These are phyloP conservation scores for Tenebrio molitor DNA, from an alignment of 1,140 invertebrate genomes.

Conservation along the genomic window DNA sequence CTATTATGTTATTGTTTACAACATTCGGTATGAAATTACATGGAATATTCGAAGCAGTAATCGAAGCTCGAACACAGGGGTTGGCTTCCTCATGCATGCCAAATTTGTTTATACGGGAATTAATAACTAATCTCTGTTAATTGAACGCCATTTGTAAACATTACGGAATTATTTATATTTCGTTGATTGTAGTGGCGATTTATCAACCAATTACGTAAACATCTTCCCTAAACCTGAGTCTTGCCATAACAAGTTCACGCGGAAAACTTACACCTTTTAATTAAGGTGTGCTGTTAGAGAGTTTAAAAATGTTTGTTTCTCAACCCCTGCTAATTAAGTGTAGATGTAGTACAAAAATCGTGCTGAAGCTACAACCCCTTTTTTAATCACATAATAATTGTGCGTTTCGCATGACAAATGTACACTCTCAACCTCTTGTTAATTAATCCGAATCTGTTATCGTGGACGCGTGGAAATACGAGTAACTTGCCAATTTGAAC, in stretches of 20 bases:
- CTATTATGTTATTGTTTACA: conserved; percentile 46
- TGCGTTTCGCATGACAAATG: no score
- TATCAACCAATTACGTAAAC: conserved; percentile 18
- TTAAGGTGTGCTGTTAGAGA: no score
- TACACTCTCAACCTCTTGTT: no score
- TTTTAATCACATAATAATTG: no score
- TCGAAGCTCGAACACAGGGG: conserved; percentile 36
- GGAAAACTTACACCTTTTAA: no score
- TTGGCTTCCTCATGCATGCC: conserved; percentile 42
- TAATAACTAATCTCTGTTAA: conserved; percentile 45
- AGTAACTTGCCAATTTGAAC: no score
- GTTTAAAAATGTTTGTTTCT: no score
- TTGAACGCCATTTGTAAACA: conserved; percentile 36
- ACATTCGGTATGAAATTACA: conserved; percentile 46
- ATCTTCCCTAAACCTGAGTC: conserved; percentile 18
- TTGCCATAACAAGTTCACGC: conserved; percentile 2
- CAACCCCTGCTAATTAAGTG: no score
- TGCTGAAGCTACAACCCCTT: no score
- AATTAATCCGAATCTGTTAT: no score
- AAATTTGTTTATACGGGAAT: conserved; percentile 44
- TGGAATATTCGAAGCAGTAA: conserved; percentile 46
- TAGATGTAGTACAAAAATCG: no score
- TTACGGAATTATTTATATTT: conserved; percentile 41
- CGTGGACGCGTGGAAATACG: no score
- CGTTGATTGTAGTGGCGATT: conserved; percentile 11